Evolutionary conservation across 1,140 invertebrate species (phyloP).

Genomic region (Panagrolaimus sp.): DNA sequence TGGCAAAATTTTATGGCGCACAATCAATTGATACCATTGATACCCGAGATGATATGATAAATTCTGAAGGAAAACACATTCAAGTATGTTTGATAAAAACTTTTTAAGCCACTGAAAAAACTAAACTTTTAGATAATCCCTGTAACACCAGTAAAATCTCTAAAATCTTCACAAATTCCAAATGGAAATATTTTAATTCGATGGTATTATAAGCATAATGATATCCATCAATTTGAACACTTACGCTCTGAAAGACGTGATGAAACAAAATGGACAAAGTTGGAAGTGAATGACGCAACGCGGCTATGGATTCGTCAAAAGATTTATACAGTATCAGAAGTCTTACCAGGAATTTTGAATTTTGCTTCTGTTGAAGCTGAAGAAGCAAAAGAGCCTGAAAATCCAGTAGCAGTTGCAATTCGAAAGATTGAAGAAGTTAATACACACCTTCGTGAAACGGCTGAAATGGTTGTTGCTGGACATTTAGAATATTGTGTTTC

Average conservation of each 20-base stretch:
- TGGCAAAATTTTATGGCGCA: conserved; percentile 61
- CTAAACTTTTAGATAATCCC: conserved; percentile 40
- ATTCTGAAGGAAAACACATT: conserved; percentile 25
- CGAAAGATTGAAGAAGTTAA: conserved; percentile 79
- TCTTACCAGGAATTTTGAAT: conserved; percentile 77
- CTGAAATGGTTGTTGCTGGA: conserved; percentile 27
- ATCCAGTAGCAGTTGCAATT: conserved; percentile 76
- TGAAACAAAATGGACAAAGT: conserved; percentile 74
- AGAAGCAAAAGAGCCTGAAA: conserved; percentile 46
- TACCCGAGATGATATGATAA: conserved; percentile 21
- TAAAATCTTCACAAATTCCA: conserved; percentile 16
- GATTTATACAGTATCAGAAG: conserved; percentile 71
- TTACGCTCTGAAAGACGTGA: conserved; percentile 73
- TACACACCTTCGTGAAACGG: conserved; percentile 65
- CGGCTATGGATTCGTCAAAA: conserved; percentile 83
- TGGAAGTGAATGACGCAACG: conserved; percentile 75
- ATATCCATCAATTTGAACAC: conserved; percentile 80
- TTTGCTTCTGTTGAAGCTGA: conserved; percentile 36
- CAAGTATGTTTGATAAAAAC: conserved; percentile 26
- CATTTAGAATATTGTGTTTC: conserved; percentile 29
- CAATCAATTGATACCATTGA: conserved; percentile 44
- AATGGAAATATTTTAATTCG: conserved; percentile 24
- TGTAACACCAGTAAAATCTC: conserved; percentile 33
- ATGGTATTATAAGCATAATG: conserved; percentile 73
- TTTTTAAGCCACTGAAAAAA: too few relatives aligned